These are phyloP conservation scores for Scomber scombrus DNA, from an alignment of 2,113 vertebrate genomes.

Conservation along the genomic window DNA sequence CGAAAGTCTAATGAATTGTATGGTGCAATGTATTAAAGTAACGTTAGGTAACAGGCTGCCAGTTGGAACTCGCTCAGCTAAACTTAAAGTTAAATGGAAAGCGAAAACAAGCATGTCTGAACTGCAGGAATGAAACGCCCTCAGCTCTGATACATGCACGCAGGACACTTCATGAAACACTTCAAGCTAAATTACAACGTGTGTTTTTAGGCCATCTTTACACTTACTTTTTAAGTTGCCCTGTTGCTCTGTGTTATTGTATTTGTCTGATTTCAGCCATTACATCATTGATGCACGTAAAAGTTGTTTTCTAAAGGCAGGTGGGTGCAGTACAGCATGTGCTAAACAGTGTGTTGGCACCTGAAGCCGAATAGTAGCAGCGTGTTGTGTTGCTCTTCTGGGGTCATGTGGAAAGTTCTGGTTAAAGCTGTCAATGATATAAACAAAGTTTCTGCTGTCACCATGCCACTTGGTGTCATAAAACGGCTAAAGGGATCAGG, in stretches of 20 bases:
- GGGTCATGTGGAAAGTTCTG: slow-evolving; percentile 60
- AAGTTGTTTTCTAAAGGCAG: neutral
- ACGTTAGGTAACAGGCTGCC: neutral
- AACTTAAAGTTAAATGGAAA: neutral
- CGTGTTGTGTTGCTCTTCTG: neutral
- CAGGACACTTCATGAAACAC: neutral
- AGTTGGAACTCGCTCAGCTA: neutral
- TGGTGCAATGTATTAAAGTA: neutral
- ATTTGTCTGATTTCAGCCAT: neutral
- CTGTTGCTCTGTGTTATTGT: neutral
- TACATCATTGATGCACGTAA: neutral
- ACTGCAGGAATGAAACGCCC: slow-evolving; percentile 46
- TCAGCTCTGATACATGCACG: neutral
- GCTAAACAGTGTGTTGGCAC: slow-evolving; percentile 10
- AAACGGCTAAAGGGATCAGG: slow-evolving; percentile 7
- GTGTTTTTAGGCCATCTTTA: too few relatives aligned
- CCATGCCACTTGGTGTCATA: slow-evolving; percentile 12
- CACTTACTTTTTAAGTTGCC: neutral
- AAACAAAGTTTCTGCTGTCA: slow-evolving; percentile 58
- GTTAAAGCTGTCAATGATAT: slow-evolving; percentile 42
- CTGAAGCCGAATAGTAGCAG: neutral
- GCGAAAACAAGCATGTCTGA: neutral
- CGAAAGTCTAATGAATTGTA: neutral
- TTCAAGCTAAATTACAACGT: neutral
- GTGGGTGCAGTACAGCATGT: neutral